These are phyloP conservation scores for Lamprologus callipterus DNA, from an alignment of 2,113 vertebrate genomes.

Conservation along the genomic window DNA sequence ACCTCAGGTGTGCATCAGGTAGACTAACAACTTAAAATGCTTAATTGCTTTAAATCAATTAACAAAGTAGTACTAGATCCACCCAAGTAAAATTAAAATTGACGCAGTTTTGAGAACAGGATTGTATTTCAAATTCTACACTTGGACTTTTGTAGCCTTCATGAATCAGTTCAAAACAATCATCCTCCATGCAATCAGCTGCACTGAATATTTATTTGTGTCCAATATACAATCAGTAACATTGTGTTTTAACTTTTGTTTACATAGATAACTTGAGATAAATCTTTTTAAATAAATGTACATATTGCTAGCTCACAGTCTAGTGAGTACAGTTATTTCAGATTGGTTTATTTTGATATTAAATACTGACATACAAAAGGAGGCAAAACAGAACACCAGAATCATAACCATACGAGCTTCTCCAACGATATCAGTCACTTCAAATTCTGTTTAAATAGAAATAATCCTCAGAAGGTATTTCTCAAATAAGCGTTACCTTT, in stretches of 20 bases:
- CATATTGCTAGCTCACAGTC: constrained; percentile 33
- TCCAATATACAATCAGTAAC: constrained; percentile 32
- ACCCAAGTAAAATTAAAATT: background rate
- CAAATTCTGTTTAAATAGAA: background rate
- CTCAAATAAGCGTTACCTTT: background rate
- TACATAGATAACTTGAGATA: constrained; percentile 16
- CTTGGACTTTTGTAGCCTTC: background rate
- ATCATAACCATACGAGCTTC: background rate
- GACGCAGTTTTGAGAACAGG: background rate
- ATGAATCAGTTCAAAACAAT: background rate
- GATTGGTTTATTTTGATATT: constrained; percentile 20
- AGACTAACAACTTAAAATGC: background rate
- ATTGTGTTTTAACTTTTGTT: constrained; percentile 15
- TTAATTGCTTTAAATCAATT: background rate
- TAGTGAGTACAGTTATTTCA: constrained; percentile 4
- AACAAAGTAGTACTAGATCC: background rate
- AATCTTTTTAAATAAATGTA: constrained; percentile 49
- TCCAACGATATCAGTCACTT: background rate
- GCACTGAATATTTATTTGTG: constrained; percentile 47
- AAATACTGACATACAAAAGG: constrained; percentile 35
- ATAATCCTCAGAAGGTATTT: background rate
- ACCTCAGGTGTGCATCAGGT: background rate
- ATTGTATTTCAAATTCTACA: background rate
- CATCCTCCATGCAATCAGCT: background rate
- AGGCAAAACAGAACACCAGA: background rate